Evolutionary conservation across 2,888 invertebrate species (phyloP), one percentile per base, ranked within the genome.

Genomic region (Ormyrus rosae): DNA sequence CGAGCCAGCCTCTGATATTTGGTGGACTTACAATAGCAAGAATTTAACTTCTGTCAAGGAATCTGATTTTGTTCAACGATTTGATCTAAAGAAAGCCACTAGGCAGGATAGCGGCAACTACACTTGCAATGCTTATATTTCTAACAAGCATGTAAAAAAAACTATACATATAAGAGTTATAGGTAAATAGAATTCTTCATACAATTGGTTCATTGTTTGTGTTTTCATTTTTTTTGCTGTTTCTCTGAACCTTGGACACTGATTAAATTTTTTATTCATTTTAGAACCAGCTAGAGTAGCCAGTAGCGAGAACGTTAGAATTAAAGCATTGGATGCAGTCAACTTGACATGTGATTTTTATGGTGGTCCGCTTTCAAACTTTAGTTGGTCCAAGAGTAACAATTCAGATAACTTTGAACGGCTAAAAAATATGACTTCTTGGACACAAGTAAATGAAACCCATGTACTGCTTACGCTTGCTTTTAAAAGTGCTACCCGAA

Each of bases 51-150:
- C 89, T 6, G 84, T 90, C 65, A 88, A 86, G 79, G 88, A 89
- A 68, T 87, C 86, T 8, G 88, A 90, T 3, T 79, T 84, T 46
- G 82, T 78, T 72, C 92, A 91, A 72, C 92, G 92, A 80, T 89
- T 94, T 65, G 92, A 92, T 80, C 92, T 94, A 82, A 88, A 91
- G 61, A 91, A 92, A 85, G 91, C 93, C 45, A 92, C 92, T 84
- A 91, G 93, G 79, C 91, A 91, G 73, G 94, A 94, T 87, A 91
- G 91, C 70, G 94, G 94, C 46, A 92, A 92, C 86, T 94, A 94
- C 85, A 92, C 92, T 0, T 95, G 94, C 86, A 91, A 91, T 85
- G 92, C 92, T 34, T 86, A 88, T n/a, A 91, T 91, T 58, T 89
- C 87, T 72, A 91, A 91, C 71, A 90, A 90, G 70, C 87, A 87